These are phyloP conservation scores for Poecilia gillii DNA, from an alignment of 2,797 vertebrate genomes.

Conservation along the genomic window DNA sequence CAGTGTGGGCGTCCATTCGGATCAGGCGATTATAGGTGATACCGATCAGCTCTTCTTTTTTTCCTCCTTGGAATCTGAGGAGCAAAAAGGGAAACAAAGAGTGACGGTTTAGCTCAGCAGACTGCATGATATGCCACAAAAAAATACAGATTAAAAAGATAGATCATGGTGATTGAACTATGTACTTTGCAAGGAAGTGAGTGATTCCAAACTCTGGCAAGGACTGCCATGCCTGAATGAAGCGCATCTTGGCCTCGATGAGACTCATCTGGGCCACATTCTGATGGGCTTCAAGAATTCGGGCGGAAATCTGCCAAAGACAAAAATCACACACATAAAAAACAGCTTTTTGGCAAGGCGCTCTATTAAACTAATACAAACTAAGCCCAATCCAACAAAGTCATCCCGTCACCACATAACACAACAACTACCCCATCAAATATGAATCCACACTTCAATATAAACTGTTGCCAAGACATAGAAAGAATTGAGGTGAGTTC, in stretches of 20 bases:
- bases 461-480: conserved; percentile 25
- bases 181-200: conserved; percentile 95
- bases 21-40: conserved; percentile 98
- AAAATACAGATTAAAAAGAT: neutral
- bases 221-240: conserved; percentile 98
- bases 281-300: conserved; percentile 98
- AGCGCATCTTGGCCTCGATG: conserved; percentile 98
- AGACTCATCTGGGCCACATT: conserved; percentile 99
- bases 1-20: conserved; percentile 92
- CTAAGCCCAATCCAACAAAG: conserved; percentile 17
- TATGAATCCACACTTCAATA: conserved; percentile 22
- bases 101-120: neutral
- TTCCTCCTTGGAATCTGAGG: conserved; percentile 92
- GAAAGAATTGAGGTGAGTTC: too few species aligned
- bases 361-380: neutral
- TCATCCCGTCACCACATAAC: conserved; percentile 38
- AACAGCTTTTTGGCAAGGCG: neutral
- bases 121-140: too few species aligned
- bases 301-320: conserved; percentile 88
- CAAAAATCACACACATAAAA: conserved; percentile 24
- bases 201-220: conserved; percentile 98
- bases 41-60: conserved; percentile 96
- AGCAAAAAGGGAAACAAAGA: neutral
- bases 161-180: conserved; percentile 1
- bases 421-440: conserved; percentile 21